A percentile compares a stretch with the other conserved stretches of the same genome.
Evolutionary conservation across 2,888 invertebrate genomes (phyloP).

Genomic region (Aphodius sticticus): DNA sequence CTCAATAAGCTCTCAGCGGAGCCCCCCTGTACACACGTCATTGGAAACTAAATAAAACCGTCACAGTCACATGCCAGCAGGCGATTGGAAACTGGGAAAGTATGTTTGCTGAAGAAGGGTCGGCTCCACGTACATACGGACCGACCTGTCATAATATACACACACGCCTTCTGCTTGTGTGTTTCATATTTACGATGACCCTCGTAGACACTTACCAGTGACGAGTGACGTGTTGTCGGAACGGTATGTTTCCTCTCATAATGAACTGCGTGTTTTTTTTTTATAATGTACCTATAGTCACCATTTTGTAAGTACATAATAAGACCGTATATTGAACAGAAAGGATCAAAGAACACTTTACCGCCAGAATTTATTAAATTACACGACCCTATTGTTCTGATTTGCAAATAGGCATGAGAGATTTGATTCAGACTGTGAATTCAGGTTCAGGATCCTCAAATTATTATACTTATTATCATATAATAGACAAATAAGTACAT

Average conservation of each 20-base stretch:
- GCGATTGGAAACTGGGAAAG: not conserved
- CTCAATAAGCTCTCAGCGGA: not conserved
- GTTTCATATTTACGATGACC: not conserved
- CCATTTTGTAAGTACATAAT: too few relatives aligned
- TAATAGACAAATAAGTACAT: too few relatives aligned
- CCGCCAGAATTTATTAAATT: too few relatives aligned
- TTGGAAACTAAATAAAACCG: not conserved
- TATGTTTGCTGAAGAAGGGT: slow-evolving; percentile 4
- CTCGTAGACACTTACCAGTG: not conserved
- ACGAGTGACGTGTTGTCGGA: not conserved
- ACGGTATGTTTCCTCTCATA: not conserved
- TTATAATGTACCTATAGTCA: too few relatives aligned
- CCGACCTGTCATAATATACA: not conserved
- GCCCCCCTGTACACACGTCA: not conserved
- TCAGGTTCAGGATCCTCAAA: too few relatives aligned
- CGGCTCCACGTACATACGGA: not conserved
- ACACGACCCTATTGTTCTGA: too few relatives aligned
- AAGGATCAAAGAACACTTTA: too few relatives aligned
- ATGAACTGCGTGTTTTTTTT: not conserved
- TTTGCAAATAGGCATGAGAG: too few relatives aligned
- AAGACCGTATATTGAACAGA: too few relatives aligned
- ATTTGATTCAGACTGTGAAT: too few relatives aligned
- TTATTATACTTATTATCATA: too few relatives aligned
- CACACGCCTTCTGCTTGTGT: not conserved
- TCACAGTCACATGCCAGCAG: not conserved